phyloP scores from a whole-genome alignment of 2,113 vertebrate genomes.

The Ceuthmochares aereus region DNA sequence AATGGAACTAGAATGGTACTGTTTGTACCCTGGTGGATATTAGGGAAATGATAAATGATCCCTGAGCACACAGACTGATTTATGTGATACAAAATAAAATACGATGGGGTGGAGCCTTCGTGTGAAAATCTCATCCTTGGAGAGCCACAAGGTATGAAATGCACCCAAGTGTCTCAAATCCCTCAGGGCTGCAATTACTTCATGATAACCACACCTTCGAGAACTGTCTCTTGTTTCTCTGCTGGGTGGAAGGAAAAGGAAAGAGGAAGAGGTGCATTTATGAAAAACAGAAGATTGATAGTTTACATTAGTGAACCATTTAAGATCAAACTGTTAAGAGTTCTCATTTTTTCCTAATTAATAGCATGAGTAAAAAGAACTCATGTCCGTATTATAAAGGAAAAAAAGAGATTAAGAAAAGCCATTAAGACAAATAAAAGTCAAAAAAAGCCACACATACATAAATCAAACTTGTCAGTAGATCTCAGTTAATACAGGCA shows the following conservation, averaged over 20 bases:
- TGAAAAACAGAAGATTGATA: not conserved
- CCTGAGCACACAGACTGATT: conserved; percentile 14
- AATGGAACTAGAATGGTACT: conserved; percentile 7
- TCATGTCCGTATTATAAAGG: not conserved
- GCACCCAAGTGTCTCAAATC: conserved; percentile 18
- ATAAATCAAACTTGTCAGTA: not conserved
- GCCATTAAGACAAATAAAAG: not conserved
- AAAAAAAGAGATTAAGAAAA: not conserved
- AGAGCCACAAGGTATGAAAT: conserved; percentile 44
- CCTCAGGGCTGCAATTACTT: not conserved
- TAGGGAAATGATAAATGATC: conserved; percentile 51
- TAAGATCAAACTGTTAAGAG: not conserved
- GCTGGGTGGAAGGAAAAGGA: not conserved
- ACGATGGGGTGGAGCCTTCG: not conserved
- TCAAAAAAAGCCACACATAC: not conserved
- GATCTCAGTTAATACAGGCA: not conserved
- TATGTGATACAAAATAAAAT: conserved; percentile 43
- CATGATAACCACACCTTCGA: conserved; percentile 29
- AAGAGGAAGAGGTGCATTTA: not conserved
- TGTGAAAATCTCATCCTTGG: conserved; percentile 43
- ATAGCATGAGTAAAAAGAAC: not conserved
- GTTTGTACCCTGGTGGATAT: conserved; percentile 36
- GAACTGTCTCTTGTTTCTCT: not conserved
- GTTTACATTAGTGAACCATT: not conserved
- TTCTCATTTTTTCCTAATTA: not conserved